Base-by-base conservation (phyloP, 2,888 invertebrate species). In the Ferrisia virgata region DNA sequence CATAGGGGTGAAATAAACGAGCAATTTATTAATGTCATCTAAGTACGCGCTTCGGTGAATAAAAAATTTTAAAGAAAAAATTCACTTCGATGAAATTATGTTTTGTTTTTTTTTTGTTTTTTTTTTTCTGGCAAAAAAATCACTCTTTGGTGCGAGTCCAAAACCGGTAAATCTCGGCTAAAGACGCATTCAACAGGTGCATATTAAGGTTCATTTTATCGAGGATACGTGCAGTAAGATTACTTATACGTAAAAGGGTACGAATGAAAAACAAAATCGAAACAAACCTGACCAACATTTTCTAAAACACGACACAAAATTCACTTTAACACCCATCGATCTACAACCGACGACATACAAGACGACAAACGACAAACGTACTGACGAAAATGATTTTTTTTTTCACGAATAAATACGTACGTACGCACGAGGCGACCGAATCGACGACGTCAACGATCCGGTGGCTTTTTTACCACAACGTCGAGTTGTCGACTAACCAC, bases 241-340 rank as follows among this genome's bases (percentile, higher is more conserved):
- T n/a, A n/a, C n/a, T n/a, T n/a, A n/a, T n/a, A n/a, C n/a, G n/a
- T n/a, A 47, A 5, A 13, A 47, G 15, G n/a, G 25, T 15, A 36
- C 11, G 25, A 31, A 8, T 1, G 3, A 28, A 79, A 40, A 47
- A 43, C 6, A 43, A 25, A n/a, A 6, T 43, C 22, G n/a, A n/a
- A 28, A 43, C 43, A n/a, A 11, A 79, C 79, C 31, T 40, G 79
- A 36, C 79, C 79, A 79, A 47, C 79, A 79, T 43, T 43, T 39
- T 79, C 79, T 18, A 36, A 79, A 79, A 43, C 79, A 79, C 79
- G 47, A 47, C 9, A 79, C 47, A 40, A 79, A 47, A 47, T 47
- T 36, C 31, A 79, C 79, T 43, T 79, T 79, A 25, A 47, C 79
- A 43, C 79, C 79, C 79, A 79, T 79, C 43, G 79, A 36, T 36